Evolutionary conservation across 2,797 vertebrate species (phyloP).

Genomic region (Botia almorhae): DNA sequence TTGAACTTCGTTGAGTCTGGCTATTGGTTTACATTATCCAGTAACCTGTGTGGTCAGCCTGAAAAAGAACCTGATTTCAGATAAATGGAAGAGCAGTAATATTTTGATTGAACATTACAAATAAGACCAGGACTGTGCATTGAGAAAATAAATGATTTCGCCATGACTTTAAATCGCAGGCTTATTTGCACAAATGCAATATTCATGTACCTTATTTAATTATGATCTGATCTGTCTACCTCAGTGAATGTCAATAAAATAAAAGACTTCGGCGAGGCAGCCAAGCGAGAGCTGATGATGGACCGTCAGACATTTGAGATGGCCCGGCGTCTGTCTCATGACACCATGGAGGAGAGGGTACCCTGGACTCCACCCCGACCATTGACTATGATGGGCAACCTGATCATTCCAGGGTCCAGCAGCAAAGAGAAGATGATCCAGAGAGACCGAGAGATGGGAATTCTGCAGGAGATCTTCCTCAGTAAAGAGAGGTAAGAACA

Average conservation of each 20-base stretch:
- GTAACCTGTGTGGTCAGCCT: too few relatives aligned
- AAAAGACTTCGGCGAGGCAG: constrained; percentile 94
- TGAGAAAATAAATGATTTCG: too few relatives aligned
- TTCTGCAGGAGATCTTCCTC: constrained; percentile 94
- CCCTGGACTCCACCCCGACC: constrained; percentile 86
- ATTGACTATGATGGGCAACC: constrained; percentile 76
- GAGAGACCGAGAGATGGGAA: constrained; percentile 91
- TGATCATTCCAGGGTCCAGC: constrained; percentile 82
- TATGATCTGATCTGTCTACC: background rate
- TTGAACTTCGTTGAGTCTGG: too few relatives aligned
- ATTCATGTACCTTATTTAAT: background rate
- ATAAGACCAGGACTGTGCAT: too few relatives aligned
- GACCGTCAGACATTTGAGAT: constrained; percentile 94
- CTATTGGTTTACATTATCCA: too few relatives aligned
- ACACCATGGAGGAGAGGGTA: constrained; percentile 93
- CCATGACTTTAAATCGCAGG: background rate
- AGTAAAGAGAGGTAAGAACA: constrained; percentile 86
- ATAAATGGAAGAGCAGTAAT: too few relatives aligned
- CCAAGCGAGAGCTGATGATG: constrained; percentile 92
- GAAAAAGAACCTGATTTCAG: too few relatives aligned
- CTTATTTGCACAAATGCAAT: background rate
- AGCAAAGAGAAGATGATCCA: constrained; percentile 90
- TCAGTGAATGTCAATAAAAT: constrained; percentile 97
- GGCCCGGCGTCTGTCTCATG: constrained; percentile 89
- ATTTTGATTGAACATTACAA: too few relatives aligned